Base-by-base conservation (phyloP, 2,797 vertebrate species). In the Sebastes steindachneri region DNA sequence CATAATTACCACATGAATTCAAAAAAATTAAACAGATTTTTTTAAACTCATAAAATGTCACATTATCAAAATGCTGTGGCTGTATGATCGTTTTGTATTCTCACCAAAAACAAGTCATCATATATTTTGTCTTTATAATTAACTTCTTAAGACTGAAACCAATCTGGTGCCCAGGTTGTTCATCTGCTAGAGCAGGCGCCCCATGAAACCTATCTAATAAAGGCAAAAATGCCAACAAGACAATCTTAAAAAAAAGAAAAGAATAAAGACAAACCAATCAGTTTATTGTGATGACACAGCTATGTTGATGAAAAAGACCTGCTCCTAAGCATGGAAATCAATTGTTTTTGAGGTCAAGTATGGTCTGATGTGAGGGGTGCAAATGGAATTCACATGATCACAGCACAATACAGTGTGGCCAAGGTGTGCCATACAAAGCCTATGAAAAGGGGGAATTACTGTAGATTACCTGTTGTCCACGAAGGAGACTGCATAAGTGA, bases 401-500 rank as follows among this genome's bases (percentile, higher is more conserved):
- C 3, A 28, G 9, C 19, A 9, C 26, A 77, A 29, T 4, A 23
- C 21, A 35, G 12, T 21, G 25, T n/a, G 25, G 17, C 21, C 41
- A 5, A 21, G 28, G 12, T 19, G 2, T 51, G 10, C 9, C 12
- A 12, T 9, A 21, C 5, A 21, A 63, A 14, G 6, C 29, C 14
- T 21, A 4, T 68, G 23, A 66, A 75, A 66, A 28, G 19, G 23
- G 2, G 2, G 3, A 9, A 74, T 26, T 41, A 15, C 15, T 45
- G 15, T 1, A 45, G 1, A 0, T 96, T 96, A 99, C 98, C 98
- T 97, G 92, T 99, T 98, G 86, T 99, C 98, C 90, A 98, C 97
- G 76, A 99, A 99, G 75, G 96, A 97, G 73, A 98, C 95, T 0
- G 98, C 97, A 0, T 99, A 99, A 67, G 96, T 98, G 63, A 98